Evolutionary conservation across 2,888 invertebrate species (phyloP).

Genomic region (Mimumesa dahlbomi): DNA sequence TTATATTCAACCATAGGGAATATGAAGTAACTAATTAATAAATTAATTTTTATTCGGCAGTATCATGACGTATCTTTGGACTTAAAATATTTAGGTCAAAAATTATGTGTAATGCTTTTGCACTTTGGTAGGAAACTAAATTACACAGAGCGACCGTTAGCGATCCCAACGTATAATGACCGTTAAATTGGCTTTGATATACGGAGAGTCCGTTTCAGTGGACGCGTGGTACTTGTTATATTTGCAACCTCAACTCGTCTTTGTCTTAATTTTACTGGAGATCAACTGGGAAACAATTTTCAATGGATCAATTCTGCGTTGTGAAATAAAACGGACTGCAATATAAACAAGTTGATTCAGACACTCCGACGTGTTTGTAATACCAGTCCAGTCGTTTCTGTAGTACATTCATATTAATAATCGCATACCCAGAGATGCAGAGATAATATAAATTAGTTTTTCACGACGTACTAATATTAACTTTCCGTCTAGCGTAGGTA

Average conservation of each 20-base stretch:
- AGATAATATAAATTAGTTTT: no score
- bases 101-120: slow-evolving; percentile 46
- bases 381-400: no score
- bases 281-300: slow-evolving; percentile 15
- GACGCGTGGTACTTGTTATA: slow-evolving; percentile 42
- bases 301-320: slow-evolving; percentile 9
- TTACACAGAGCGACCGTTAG: slow-evolving; percentile 39
- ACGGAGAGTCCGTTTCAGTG: slow-evolving; percentile 33
- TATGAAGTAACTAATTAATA: no score
- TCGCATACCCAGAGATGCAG: no score
- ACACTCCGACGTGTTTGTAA: no score
- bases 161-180: slow-evolving; percentile 53
- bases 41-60: no score
- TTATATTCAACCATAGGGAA: no score
- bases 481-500: slow-evolving; percentile 20
- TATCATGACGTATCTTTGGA: no score
- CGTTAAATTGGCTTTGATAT: slow-evolving; percentile 59
- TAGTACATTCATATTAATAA: no score
- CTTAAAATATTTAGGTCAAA: slow-evolving; percentile 37
- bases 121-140: slow-evolving; percentile 50
- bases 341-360: no score
- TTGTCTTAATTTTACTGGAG: slow-evolving; percentile 35
- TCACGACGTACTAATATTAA: slow-evolving; percentile 28
- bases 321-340: no score
- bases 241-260: slow-evolving; percentile 50